phyloP scores from a whole-genome alignment of 2,113 vertebrate genomes.

The Delphinus delphis region DNA sequence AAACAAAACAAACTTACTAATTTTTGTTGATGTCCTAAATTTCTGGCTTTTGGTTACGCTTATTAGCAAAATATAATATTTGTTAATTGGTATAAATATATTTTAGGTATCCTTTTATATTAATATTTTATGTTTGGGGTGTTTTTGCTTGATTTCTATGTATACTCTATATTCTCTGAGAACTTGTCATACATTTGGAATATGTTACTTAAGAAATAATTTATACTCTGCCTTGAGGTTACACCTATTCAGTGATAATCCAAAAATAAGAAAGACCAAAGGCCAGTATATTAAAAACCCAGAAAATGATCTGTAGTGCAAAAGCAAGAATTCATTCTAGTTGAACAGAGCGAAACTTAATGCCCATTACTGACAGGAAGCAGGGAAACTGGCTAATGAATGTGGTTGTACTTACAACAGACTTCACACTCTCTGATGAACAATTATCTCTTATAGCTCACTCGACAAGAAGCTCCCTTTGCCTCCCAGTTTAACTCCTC shows the following conservation, averaged over 20 bases:
- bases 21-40: not conserved
- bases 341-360: conserved; percentile 51
- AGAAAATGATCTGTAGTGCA: conserved; percentile 12
- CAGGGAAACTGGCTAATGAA: conserved; percentile 56
- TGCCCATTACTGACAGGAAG: conserved; percentile 50
- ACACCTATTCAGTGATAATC: conserved; percentile 18
- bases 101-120: conserved; percentile 16
- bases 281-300: not conserved
- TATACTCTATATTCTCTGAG: conserved; percentile 15
- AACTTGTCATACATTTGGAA: conserved; percentile 30
- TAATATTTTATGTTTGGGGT: not conserved
- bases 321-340: conserved; percentile 52
- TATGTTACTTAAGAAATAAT: conserved; percentile 40
- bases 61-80: not conserved
- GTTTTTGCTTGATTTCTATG: not conserved
- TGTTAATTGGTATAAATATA: not conserved
- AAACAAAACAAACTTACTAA: conserved; percentile 5
- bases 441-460: conserved; percentile 52
- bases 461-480: conserved; percentile 34
- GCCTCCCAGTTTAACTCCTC: conserved; percentile 60
- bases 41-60: not conserved
- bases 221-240: conserved; percentile 28
- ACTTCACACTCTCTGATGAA: conserved; percentile 62
- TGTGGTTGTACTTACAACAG: conserved; percentile 41
- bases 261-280: conserved; percentile 35